Evolutionary conservation across 2,888 invertebrate species (phyloP), one percentile per base, ranked within the genome.

Genomic region (Pharmacophagus antenor): DNA sequence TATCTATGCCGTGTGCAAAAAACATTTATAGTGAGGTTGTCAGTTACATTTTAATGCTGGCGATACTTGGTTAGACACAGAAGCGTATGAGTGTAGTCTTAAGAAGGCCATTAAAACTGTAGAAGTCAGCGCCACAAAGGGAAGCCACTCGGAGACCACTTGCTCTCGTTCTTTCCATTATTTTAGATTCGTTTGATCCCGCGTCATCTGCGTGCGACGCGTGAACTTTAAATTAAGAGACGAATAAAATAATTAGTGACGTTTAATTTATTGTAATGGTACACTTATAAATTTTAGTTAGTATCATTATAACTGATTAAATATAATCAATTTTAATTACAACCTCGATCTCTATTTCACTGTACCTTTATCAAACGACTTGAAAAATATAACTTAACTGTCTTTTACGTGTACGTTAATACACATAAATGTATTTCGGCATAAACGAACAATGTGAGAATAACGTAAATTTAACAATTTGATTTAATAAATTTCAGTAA

Each of bases 101-200:
- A 44, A 50, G 31, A 42, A 48, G 51, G 21, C 41, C 61, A 52
- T 61, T 61, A 61, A 52, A 61, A 61, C 52, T 52, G 47, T 52
- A 56, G 47, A 56, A 61, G 51, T 56, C 56, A 56, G 46, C 23
- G 56, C 47, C 51, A 56, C 56, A 61, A 61, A 61, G 52, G 41
- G 56, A 61, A 44, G 46, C 56, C 37, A 50, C 51, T 47, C 31
- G 18, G 7, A 23, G 48, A 56, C 52, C 52, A 61, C 61, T 61
- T 61, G 61, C 48, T 61, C 52, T 44, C 56, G 48, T 61, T 61
- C 53, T 48, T 56, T 48, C 41, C 31, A 44, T 61, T 61, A 61
- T 53, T 56, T 56, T 44, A 49, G 48, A 18, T 42, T 8, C 47
- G 56, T 56, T 61, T 61, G 56, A 61, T 61, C 52, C 56, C 51